Percentiles rank a stretch among this genome's conserved stretches.
phyloP scores from a whole-genome alignment of 64 coral and sea anemone species.

The Exaiptasia diaphana region DNA sequence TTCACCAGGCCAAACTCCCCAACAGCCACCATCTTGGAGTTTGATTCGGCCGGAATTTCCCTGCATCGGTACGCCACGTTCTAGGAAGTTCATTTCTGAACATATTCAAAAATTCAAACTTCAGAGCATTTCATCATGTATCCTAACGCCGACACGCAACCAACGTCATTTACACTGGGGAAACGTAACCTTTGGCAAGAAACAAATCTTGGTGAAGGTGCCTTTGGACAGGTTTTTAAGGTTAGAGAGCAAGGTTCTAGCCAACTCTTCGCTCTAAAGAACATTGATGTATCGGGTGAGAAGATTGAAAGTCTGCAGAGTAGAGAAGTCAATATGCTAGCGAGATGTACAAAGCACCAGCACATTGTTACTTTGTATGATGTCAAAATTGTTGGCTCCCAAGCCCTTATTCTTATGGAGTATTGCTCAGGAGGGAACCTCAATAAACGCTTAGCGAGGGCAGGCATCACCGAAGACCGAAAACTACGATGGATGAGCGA shows the following conservation, averaged over 20 bases:
- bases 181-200: background rate
- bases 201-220: constrained; percentile 13
- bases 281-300: background rate
- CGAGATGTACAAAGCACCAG: background rate
- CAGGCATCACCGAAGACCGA: background rate
- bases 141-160: too few relatives aligned
- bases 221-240: constrained; percentile 43
- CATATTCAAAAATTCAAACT: too few relatives aligned
- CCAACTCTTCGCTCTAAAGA: background rate
- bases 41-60: too few relatives aligned
- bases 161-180: too few relatives aligned
- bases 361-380: background rate
- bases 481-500: constrained; percentile 41
- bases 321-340: too few relatives aligned
- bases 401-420: constrained; percentile 32
- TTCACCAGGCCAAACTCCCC: too few relatives aligned
- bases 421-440: constrained; percentile 28
- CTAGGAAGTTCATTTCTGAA: too few relatives aligned
- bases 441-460: background rate
- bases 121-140: too few relatives aligned
- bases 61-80: too few relatives aligned
- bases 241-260: constrained; percentile 10
- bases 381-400: background rate
- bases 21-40: too few relatives aligned
- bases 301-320: too few relatives aligned